Base-by-base conservation (phyloP, 2,888 invertebrate species). In the Cyclophora albipunctata region DNA sequence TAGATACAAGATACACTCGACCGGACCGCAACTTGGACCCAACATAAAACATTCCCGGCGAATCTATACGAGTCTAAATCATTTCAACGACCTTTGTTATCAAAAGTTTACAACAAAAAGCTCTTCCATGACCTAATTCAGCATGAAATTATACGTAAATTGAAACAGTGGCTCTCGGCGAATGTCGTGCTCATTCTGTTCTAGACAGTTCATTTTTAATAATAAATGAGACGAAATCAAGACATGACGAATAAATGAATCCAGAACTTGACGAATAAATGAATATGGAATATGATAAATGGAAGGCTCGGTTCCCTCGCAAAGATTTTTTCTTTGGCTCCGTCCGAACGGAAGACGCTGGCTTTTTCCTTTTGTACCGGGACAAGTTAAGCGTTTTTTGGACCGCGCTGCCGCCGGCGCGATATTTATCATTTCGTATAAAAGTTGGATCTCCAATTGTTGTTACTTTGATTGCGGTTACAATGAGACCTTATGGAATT, bases 171-270 rank as follows among this genome's bases (percentile, higher is more conserved):
- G 84, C 83, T 78, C 73, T 70, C 68, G 76, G 75, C 78, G 75
- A 75, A 76, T 75, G 82, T 81, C 79, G 75, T 78, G 69, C 74
- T 74, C 78, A 71, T 71, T 79, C 84, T 89, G 89, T 75, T 81
- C 66, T 68, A 80, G 89, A 89, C 89, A 89, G 88, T 86, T 89
- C 89, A 89, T 89, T 89, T 89, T 89, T 89, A 89, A 89, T 89
- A 89, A 88, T 88, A 89, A 89, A 89, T 89, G 89, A 88, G 87
- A 87, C 81, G 89, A 89, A 89, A 89, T 89, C 89, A 89, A 88
- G 88, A 88, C 86, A 84, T 86, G 89, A 88, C 88, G 89, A 89
- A 89, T 89, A 89, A 89, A 89, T 89, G 89, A 89, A 88, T 88
- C 88, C 86, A 87, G 88, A 85, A 89, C 89, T 89, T 86, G 89